Conservation (phyloP, 2,797 vertebrate genomes). For the Decapterus maruadsi region DNA sequence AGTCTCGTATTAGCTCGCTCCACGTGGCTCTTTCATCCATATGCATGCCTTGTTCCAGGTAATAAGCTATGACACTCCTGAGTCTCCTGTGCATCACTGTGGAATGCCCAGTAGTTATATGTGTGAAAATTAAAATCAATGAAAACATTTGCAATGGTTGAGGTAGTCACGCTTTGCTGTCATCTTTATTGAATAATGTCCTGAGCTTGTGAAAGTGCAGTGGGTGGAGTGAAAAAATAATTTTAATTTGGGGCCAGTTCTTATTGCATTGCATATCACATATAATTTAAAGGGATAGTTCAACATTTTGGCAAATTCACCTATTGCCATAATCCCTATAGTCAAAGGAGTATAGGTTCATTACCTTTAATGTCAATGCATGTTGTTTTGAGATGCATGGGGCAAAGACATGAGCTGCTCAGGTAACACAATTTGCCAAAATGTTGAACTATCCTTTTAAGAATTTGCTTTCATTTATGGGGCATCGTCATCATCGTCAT, state of each 20-base stretch:
- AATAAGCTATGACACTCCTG: slow-evolving; percentile 39
- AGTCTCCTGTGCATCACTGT: slow-evolving; percentile 16
- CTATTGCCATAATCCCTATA: too few relatives aligned
- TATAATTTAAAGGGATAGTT: too few relatives aligned
- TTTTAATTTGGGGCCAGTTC: not conserved
- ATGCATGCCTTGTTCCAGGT: slow-evolving; percentile 47
- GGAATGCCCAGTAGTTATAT: slow-evolving; percentile 31
- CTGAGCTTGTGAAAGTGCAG: slow-evolving; percentile 16
- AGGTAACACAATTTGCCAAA: too few relatives aligned
- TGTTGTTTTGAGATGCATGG: too few relatives aligned
- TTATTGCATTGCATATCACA: not conserved
- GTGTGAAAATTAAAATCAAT: slow-evolving; percentile 64
- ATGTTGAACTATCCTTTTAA: too few relatives aligned
- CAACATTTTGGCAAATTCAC: too few relatives aligned
- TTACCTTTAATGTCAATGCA: too few relatives aligned
- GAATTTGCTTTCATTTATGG: too few relatives aligned
- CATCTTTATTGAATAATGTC: slow-evolving; percentile 45
- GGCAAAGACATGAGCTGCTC: too few relatives aligned
- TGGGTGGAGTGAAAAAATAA: not conserved
- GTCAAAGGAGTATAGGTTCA: too few relatives aligned
- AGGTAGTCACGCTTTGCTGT: slow-evolving; percentile 29
- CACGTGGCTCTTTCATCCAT: slow-evolving; percentile 40
- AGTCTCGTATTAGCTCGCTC: slow-evolving; percentile 21
- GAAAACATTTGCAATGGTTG: slow-evolving; percentile 37
- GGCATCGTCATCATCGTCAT: too few relatives aligned